Evolutionary conservation across 2,113 vertebrate species (phyloP).

Genomic region (Scartelaos histophorus): DNA sequence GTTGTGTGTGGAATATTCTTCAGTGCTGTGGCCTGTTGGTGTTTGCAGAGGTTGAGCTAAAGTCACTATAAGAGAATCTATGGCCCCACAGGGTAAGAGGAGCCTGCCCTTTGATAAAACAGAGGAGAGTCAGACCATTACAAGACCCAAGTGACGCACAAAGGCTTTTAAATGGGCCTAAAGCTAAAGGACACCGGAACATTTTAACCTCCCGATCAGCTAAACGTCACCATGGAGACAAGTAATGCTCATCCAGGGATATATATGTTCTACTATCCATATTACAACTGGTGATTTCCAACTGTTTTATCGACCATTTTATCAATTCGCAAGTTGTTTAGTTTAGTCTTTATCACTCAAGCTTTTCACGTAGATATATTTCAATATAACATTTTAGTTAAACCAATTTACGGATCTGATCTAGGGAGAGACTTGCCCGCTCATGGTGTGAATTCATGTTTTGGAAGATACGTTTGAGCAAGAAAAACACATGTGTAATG

Average conservation of each 20-base stretch:
- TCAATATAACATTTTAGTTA: too few species aligned
- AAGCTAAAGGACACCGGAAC: slow-evolving; percentile 1
- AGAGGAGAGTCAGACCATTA: slow-evolving; percentile 1
- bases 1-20: too few species aligned
- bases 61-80: neutral
- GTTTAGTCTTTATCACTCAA: too few species aligned
- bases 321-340: neutral
- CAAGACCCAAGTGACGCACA: neutral
- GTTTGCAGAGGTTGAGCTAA: neutral
- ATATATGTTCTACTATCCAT: neutral
- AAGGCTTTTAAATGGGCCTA: neutral
- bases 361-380: too few species aligned
- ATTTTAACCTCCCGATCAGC: slow-evolving; percentile 1
- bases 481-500: too few species aligned
- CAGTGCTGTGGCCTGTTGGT: neutral
- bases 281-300: neutral
- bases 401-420: too few species aligned
- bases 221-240: neutral
- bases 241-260: neutral
- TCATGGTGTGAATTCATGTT: too few species aligned
- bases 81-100: neutral
- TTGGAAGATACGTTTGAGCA: too few species aligned
- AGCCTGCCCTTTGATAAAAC: neutral
- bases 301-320: neutral
- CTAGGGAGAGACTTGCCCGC: too few species aligned